phyloP scores from a whole-genome alignment of 2,113 vertebrate species.

The Carassius gibelio region DNA sequence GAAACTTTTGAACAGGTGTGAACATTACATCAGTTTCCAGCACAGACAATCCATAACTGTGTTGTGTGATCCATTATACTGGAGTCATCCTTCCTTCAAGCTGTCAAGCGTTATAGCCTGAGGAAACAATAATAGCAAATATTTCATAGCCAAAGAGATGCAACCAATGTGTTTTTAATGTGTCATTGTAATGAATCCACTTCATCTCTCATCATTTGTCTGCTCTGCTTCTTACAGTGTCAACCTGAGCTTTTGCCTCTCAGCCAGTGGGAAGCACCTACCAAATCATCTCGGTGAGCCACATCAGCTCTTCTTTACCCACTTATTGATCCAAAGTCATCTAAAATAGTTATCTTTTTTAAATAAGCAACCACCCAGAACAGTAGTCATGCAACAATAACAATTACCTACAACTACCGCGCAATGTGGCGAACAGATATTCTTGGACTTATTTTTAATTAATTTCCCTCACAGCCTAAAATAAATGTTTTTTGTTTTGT shows the following conservation, averaged over 20 bases:
- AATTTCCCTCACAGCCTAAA: background rate
- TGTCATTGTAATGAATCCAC: slow-evolving; percentile 34
- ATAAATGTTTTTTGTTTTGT: too few species aligned
- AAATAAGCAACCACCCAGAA: too few species aligned
- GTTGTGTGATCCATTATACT: background rate
- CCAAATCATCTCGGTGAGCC: slow-evolving; percentile 83
- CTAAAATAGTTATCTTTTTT: slow-evolving; percentile 2
- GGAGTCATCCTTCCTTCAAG: background rate
- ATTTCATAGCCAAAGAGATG: slow-evolving; percentile 18
- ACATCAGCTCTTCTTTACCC: slow-evolving; percentile 61
- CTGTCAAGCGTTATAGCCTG: background rate
- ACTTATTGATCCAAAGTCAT: slow-evolving; percentile 37
- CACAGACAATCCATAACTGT: background rate
- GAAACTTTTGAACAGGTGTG: too few species aligned
- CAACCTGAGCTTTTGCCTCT: slow-evolving; percentile 91
- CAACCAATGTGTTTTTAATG: slow-evolving; percentile 39
- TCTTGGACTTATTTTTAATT: too few species aligned
- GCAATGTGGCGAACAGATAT: too few species aligned
- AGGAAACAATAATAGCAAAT: background rate
- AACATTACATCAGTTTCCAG: background rate
- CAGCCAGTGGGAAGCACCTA: slow-evolving; percentile 86
- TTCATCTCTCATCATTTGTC: slow-evolving; percentile 57
- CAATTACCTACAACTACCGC: too few species aligned
- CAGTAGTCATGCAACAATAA: too few species aligned
- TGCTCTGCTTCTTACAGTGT: slow-evolving; percentile 76